Base-by-base conservation (phyloP, 2,113 vertebrate genomes). In the Mystacornis crossleyi region DNA sequence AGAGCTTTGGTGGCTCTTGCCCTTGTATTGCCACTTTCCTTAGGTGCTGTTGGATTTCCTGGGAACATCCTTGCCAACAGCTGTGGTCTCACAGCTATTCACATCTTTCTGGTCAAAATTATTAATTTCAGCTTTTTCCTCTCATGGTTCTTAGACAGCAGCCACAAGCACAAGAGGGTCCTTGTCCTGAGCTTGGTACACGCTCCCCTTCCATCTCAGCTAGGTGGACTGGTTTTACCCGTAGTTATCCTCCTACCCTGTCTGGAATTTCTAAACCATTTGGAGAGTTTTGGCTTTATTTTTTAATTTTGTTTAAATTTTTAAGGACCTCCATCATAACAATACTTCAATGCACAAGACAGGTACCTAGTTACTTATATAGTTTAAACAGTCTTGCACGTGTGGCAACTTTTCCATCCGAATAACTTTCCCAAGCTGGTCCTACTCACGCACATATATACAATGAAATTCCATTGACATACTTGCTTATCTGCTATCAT, bases 211-310 rank as follows among this genome's bases (percentile, higher is more conserved):
- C 20, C 42, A 12, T 54, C 72, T 67, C 11, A 2, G 15, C 55
- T 38, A 18, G 14, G 24, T 10, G 5, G 40, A 29, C 43, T 48
- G 34, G 8, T 23, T 84, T 89, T 43, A 47, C 15, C 50, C 38
- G 4, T 6, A 47, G 34, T 47, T 61, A 58, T 53, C 23, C n/a
- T 38, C 26, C 23, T 65, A 34, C 3, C 4, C 38, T 36, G 25
- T 18, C 28, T 23, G 18, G 51, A 94, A 69, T 48, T 67, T 65
- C 53, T 57, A 55, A 40, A 81, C 28, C 65, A 17, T 64, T 65
- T 70, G 10, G 5, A 3, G 4, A 18, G 9, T 40, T 45, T 25
- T 18, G 12, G 6, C 4, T 71, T 79, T 10, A 3, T 0, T 42
- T 40, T 28, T 43, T 2, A 18, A 3, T 34, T 86, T 65, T 40